Percentiles rank a stretch among this genome's conserved stretches.
Conservation (phyloP, 1,140 invertebrate genomes). For the Nasonia giraulti region DNA sequence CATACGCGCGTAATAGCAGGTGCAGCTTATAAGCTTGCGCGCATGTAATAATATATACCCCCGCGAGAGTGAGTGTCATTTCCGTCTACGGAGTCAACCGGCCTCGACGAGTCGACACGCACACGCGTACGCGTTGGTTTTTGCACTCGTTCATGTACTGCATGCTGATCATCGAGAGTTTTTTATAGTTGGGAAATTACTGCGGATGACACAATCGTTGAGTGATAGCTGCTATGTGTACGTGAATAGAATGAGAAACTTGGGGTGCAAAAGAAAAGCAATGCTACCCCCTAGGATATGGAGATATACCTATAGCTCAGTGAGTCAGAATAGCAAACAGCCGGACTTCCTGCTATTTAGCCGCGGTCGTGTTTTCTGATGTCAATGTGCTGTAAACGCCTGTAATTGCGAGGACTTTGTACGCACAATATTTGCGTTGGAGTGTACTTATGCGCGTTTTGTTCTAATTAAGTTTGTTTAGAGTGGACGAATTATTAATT, state of each 20-base stretch:
- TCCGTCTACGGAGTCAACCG: constrained; percentile 17
- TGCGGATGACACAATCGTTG: not conserved
- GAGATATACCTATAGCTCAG: not conserved
- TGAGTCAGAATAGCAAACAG: constrained; percentile 42
- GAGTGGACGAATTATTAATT: not conserved
- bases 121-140: not conserved
- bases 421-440: not conserved
- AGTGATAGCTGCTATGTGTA: not conserved
- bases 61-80: constrained; percentile 9
- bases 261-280: constrained; percentile 19
- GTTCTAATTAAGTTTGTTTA: not conserved
- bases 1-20: not conserved
- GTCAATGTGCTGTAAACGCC: not conserved
- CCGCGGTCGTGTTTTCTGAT: constrained; percentile 3
- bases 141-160: not conserved
- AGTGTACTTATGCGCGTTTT: not conserved
- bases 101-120: constrained; percentile 21
- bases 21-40: not conserved
- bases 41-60: not conserved
- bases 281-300: not conserved
- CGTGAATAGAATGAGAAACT: not conserved
- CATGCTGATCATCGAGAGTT: not conserved
- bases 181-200: not conserved
- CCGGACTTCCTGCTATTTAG: constrained; percentile 31
- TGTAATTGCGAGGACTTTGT: not conserved